A percentile compares a stretch with the other conserved stretches of the same genome.
Evolutionary conservation across 2,797 vertebrate species (phyloP).

Genomic region (Hephaestus fuliginosus): DNA sequence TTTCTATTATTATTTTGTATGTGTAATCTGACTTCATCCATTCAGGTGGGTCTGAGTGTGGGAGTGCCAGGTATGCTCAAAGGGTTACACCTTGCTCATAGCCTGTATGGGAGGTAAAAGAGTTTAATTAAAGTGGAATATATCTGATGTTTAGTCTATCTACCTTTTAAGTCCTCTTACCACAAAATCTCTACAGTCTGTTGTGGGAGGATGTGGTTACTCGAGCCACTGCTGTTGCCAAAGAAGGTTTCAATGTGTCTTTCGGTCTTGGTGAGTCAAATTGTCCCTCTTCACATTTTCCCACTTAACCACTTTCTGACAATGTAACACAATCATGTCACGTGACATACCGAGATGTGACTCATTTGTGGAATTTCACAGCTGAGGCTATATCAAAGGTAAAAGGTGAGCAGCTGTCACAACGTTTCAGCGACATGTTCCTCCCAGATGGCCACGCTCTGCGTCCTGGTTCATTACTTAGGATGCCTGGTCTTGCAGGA

Average conservation of each 20-base stretch:
- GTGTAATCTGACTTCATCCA: background rate
- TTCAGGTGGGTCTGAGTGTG: constrained; percentile 90
- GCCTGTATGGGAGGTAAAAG: constrained; percentile 89
- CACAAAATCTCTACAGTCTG: constrained; percentile 77
- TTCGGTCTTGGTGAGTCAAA: constrained; percentile 87
- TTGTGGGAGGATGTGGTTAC: constrained; percentile 88
- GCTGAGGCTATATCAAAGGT: constrained; percentile 86
- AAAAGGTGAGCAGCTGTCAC: constrained; percentile 81
- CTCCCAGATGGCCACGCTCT: constrained; percentile 82
- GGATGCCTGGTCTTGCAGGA: constrained; percentile 82
- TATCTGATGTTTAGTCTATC: background rate
- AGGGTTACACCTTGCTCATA: constrained; percentile 88
- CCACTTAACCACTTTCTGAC: background rate
- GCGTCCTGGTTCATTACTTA: constrained; percentile 81
- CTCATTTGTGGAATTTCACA: constrained; percentile 53
- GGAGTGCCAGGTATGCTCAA: constrained; percentile 91
- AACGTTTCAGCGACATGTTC: constrained; percentile 86
- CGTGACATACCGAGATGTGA: background rate
- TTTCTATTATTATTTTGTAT: background rate
- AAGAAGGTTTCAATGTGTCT: constrained; percentile 91
- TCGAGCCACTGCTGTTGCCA: constrained; percentile 84
- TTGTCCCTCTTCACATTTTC: background rate
- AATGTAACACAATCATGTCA: background rate
- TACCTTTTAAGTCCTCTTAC: background rate
- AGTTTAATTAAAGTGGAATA: background rate